A percentile compares a stretch with the other conserved stretches of the same genome.
Conservation (phyloP, 2,888 invertebrate genomes). For the Athalia circularis region DNA sequence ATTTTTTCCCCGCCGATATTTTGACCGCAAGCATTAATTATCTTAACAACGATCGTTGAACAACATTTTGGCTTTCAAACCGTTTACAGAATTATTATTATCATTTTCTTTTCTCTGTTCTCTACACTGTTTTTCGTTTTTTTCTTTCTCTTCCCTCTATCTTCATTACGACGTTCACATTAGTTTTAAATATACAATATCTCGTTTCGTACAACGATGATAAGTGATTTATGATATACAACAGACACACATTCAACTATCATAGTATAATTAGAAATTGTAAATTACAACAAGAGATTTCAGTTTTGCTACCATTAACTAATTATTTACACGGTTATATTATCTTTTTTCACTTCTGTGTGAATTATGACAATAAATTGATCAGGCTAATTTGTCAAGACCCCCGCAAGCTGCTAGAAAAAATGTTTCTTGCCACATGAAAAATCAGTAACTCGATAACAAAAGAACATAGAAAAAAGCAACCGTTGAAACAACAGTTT, state of each 20-base stretch:
- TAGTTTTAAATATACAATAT: slow-evolving; percentile 34
- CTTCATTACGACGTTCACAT: slow-evolving; percentile 8
- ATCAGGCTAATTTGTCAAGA: neutral
- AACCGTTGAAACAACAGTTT: too few species aligned
- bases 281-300: slow-evolving; percentile 42
- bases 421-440: too few species aligned
- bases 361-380: slow-evolving; percentile 48
- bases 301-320: slow-evolving; percentile 33
- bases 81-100: slow-evolving; percentile 63
- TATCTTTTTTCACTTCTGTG: slow-evolving; percentile 40
- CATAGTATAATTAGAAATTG: slow-evolving; percentile 46
- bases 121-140: neutral
- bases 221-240: slow-evolving; percentile 58
- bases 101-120: slow-evolving; percentile 53
- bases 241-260: slow-evolving; percentile 51
- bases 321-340: slow-evolving; percentile 37
- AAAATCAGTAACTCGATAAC: too few species aligned
- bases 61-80: slow-evolving; percentile 73
- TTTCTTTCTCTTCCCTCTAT: slow-evolving; percentile 2
- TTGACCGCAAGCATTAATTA: slow-evolving; percentile 27
- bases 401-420: neutral
- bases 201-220: slow-evolving; percentile 37
- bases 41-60: slow-evolving; percentile 61
- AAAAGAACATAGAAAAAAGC: too few species aligned
- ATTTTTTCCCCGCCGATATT: slow-evolving; percentile 42